Evolutionary conservation across 2,888 invertebrate species (phyloP).

Genomic region (Anthophora plumipes): DNA sequence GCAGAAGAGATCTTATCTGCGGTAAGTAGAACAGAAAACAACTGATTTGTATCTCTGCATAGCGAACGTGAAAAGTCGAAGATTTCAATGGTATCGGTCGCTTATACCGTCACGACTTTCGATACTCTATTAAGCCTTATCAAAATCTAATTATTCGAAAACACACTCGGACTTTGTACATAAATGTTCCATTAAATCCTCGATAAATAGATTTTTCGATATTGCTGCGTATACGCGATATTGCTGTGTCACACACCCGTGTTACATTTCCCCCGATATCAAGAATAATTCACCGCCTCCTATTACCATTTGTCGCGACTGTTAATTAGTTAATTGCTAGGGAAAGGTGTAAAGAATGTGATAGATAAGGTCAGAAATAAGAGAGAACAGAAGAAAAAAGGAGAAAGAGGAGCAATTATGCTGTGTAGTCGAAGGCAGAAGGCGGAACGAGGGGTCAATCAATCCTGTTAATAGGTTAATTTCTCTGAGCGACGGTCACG

Average conservation of each 20-base stretch:
- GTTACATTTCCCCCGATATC: no score
- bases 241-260: no score
- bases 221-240: no score
- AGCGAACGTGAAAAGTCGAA: neutral
- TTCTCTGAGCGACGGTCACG: slow-evolving; percentile 39
- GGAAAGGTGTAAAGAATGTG: no score
- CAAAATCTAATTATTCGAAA: slow-evolving; percentile 1
- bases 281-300: no score
- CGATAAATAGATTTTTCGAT: neutral
- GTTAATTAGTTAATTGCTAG: neutral
- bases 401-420: slow-evolving; percentile 36
- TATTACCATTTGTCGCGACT: no score
- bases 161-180: neutral
- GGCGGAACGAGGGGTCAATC: slow-evolving; percentile 57
- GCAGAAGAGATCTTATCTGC: no score
- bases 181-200: neutral
- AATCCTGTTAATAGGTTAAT: slow-evolving; percentile 67
- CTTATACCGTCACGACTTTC: no score
- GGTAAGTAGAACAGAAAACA: no score
- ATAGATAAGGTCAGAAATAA: neutral
- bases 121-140: neutral
- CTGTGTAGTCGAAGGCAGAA: neutral
- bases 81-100: no score
- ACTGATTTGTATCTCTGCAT: no score
- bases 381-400: neutral